phyloP scores from a whole-genome alignment of 2,797 vertebrate genomes.

The Chloroceryle inda region DNA sequence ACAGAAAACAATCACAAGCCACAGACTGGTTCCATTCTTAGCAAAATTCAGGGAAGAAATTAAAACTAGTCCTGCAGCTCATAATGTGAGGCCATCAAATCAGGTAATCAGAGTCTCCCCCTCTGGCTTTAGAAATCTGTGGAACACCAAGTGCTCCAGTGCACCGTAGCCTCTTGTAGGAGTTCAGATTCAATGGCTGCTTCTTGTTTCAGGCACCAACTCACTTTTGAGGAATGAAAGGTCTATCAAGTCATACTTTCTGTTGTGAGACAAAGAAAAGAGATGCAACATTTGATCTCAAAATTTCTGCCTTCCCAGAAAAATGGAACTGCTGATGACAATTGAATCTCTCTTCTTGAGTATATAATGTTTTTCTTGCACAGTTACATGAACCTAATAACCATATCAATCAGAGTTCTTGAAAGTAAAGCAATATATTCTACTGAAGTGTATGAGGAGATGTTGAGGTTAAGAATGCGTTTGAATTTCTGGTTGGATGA shows the following conservation, averaged over 20 bases:
- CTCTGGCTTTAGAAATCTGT: background rate
- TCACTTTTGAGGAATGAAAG: slow-evolving; percentile 54
- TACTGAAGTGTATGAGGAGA: slow-evolving; percentile 52
- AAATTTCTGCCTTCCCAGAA: slow-evolving; percentile 54
- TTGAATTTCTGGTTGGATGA: slow-evolving; percentile 56
- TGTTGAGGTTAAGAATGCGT: slow-evolving; percentile 65
- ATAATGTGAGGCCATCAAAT: background rate
- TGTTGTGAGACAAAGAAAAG: slow-evolving; percentile 32
- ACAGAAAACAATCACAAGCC: background rate
- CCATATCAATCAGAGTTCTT: slow-evolving; percentile 71
- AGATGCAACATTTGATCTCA: slow-evolving; percentile 71
- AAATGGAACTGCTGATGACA: slow-evolving; percentile 52
- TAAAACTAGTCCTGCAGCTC: background rate
- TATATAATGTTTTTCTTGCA: slow-evolving; percentile 58
- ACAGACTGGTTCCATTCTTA: background rate
- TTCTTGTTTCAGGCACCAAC: slow-evolving; percentile 13
- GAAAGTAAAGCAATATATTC: slow-evolving; percentile 62
- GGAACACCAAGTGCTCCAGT: background rate
- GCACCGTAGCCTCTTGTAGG: background rate
- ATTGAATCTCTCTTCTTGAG: slow-evolving; percentile 55
- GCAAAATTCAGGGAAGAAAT: background rate
- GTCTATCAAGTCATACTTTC: slow-evolving; percentile 49
- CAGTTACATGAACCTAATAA: slow-evolving; percentile 71
- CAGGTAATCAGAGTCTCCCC: background rate
- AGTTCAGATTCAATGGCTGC: slow-evolving; percentile 21